A percentile compares a stretch with the other conserved stretches of the same genome.
Evolutionary conservation across 92 coral and sea anemone genomes (phyloP).

Genomic region (Desmophyllum pertusum): DNA sequence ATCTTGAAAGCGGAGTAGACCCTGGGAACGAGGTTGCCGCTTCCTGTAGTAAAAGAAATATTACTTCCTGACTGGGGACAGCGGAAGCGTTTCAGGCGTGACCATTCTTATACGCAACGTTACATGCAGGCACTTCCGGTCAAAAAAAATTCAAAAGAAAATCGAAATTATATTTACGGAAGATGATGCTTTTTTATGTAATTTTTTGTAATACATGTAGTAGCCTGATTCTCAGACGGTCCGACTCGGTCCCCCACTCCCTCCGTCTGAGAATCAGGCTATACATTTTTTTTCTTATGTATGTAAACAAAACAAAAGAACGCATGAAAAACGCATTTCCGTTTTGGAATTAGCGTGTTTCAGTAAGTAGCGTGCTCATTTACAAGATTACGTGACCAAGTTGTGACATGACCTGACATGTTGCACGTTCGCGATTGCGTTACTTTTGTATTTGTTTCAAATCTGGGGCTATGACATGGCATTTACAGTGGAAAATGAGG

Average conservation of each 20-base stretch:
- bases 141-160: not conserved
- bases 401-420: not conserved
- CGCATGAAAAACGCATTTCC: not conserved
- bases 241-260: too few relatives aligned
- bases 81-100: not conserved
- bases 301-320: too few relatives aligned
- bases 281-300: too few relatives aligned
- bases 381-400: not conserved
- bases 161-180: too few relatives aligned
- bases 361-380: not conserved
- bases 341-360: slow-evolving; percentile 12
- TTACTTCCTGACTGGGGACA: not conserved
- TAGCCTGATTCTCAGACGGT: too few relatives aligned
- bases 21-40: too few relatives aligned
- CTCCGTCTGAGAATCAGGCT: too few relatives aligned
- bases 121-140: not conserved
- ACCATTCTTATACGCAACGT: not conserved
- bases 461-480: not conserved
- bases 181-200: too few relatives aligned
- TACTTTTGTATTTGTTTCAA: not conserved
- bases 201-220: too few relatives aligned
- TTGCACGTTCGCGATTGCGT: slow-evolving; percentile 26
- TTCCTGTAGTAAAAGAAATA: not conserved
- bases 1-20: too few relatives aligned
- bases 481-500: not conserved